Percentiles rank a stretch among this genome's conserved stretches.
These are phyloP conservation scores for Pithys albifrons DNA, from an alignment of 2,113 vertebrate genomes.

Conservation along the genomic window DNA sequence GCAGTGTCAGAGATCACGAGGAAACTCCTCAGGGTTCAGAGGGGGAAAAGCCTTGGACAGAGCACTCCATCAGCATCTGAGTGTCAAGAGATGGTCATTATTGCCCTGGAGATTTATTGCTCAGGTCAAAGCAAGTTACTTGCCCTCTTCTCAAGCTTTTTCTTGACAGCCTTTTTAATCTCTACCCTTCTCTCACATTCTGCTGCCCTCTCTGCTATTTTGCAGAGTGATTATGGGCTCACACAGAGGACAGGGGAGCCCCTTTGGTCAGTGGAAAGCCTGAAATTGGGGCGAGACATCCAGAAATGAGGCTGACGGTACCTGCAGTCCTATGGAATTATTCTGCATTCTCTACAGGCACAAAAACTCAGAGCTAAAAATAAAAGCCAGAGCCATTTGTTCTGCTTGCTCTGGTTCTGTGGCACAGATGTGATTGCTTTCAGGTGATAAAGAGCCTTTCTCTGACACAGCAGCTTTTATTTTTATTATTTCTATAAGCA, in stretches of 20 bases:
- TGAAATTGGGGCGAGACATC: neutral
- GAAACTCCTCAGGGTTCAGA: slow-evolving; percentile 6
- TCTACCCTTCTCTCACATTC: neutral
- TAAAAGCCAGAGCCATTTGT: slow-evolving; percentile 4
- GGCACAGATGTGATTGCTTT: neutral
- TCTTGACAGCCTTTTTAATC: slow-evolving; percentile 36
- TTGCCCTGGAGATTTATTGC: slow-evolving; percentile 73
- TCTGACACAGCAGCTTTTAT: neutral
- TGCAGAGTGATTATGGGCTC: neutral
- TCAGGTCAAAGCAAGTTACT: slow-evolving; percentile 74
- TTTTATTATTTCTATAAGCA: neutral
- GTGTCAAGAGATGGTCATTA: slow-evolving; percentile 70
- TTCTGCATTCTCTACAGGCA: neutral
- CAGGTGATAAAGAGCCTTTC: slow-evolving; percentile 26
- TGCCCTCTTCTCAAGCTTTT: slow-evolving; percentile 55
- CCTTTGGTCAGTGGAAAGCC: neutral
- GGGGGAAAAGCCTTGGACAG: neutral
- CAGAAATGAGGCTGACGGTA: neutral
- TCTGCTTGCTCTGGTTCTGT: neutral
- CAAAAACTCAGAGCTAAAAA: neutral
- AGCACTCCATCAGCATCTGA: slow-evolving; percentile 63
- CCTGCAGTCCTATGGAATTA: neutral
- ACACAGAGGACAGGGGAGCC: rapidly evolving
- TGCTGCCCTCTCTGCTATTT: neutral
- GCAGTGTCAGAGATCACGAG: neutral